Percentiles rank a stretch among this genome's conserved stretches.
phyloP scores from a whole-genome alignment of 37 sponge, comb jelly and placozoan species.

The Crambe crambe region DNA sequence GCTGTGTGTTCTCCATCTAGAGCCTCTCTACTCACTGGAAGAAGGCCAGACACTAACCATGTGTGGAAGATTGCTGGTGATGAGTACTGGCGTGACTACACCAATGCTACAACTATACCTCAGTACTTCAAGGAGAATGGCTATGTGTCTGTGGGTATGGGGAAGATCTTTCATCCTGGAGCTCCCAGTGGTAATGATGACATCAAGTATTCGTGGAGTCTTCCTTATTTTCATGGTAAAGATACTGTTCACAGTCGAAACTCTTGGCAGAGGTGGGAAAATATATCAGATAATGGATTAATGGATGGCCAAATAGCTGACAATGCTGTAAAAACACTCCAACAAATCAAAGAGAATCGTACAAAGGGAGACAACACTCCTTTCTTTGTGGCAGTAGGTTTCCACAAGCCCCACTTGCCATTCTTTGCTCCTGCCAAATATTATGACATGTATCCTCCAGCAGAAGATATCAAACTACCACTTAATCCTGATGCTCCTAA shows the following conservation, averaged over 20 bases:
- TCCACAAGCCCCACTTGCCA: conserved; percentile 46
- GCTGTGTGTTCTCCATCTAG: conserved; percentile 57
- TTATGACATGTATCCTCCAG: conserved; percentile 38
- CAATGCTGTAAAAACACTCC: conserved; percentile 23
- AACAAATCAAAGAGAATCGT: conserved; percentile 12
- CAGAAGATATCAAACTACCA: conserved; percentile 22
- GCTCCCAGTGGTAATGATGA: conserved; percentile 57
- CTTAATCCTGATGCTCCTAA: conserved; percentile 33
- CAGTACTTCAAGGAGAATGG: conserved; percentile 70
- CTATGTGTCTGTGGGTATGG: conserved; percentile 52
- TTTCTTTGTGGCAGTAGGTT: conserved; percentile 43
- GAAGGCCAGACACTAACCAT: conserved; percentile 57
- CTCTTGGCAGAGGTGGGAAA: conserved; percentile 37
- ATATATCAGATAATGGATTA: conserved; percentile 12
- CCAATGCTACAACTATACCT: conserved; percentile 59
- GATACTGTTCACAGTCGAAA: background rate
- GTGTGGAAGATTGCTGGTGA: conserved; percentile 41
- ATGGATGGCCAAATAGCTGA: conserved; percentile 53
- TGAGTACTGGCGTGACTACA: conserved; percentile 43
- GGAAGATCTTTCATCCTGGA: conserved; percentile 63
- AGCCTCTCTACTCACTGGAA: conserved; percentile 49
- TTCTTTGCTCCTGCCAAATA: conserved; percentile 24
- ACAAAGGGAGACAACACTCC: conserved; percentile 39
- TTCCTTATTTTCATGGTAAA: conserved; percentile 29
- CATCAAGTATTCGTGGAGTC: conserved; percentile 44